Base-by-base conservation (phyloP, 2,113 vertebrate genomes). In the Mormyrus lacerda region DNA sequence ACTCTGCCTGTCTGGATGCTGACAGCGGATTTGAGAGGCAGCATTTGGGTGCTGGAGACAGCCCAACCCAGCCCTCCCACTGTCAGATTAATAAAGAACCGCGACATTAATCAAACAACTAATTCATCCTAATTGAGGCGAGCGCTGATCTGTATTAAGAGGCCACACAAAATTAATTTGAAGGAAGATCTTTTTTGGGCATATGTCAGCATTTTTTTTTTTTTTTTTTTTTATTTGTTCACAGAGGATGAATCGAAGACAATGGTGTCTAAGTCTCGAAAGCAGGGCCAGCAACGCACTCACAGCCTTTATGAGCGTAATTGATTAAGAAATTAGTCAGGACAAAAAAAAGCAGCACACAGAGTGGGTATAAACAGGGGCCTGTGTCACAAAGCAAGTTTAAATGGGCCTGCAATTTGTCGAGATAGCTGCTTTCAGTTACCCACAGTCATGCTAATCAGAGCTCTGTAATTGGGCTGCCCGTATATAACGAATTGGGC, bases 101-200 rank as follows among this genome's bases (percentile, higher is more conserved):
- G 15, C 15, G 17, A 79, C 73, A 79, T 79, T 79, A 79, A 79
- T 79, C 73, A 79, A 79, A 79, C 35, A 79, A 79, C 35, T 79
- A 79, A 79, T 79, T 79, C 73, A 79, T 79, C 73, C 73, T 79
- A 79, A 79, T 79, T 79, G 73, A 79, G 73, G 35, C 6, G 31
- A 79, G 73, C 73, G 73, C 73, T 79, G 73, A 79, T 79, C 73
- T 79, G 73, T 42, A 39, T 42, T 79, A 79, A 79, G 73, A 42
- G 73, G 73, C 73, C 73, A 79, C 73, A 79, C 35, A 79, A 79
- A 79, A 79, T 79, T 79, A 79, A 79, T 79, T 79, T 79, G 73
- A 79, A 79, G 73, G 73, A 79, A 79, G 73, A 79, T 79, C 73
- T 79, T 79, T 79, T 79, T 79, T 42, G 35, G 35, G 35, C 73